Evolutionary conservation across 35 echinoderm and acorn worm species (phyloP), one percentile per base, ranked within the genome.

Genomic region (Strongylocentrotus purpuratus): DNA sequence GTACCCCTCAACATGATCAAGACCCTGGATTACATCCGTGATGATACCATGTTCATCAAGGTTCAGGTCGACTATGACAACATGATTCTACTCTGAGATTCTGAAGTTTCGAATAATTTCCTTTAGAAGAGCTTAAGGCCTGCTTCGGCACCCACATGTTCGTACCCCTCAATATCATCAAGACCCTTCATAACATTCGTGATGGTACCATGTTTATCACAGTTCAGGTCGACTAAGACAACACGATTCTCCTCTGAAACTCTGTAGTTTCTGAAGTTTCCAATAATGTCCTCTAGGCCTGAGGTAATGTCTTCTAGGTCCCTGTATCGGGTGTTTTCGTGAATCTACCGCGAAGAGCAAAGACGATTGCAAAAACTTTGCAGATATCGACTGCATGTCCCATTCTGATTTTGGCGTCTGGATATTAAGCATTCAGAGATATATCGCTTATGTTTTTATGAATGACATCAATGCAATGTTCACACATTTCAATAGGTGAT

Each of bases 171-270:
- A 97, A 97, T 88, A 95, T 95, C 25, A 71, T 99, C 87, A 99
- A 99, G 88, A 98, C 98, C 18, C 94, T 99, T 25, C 97, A 99
- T 61, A 98, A 99, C 90, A 97, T 99, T 32, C 95, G 98, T 2
- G 98, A 99, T 60, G 98, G 98, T n/a, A 98, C 97, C 20, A 99
- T 99, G 98, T 99, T 99, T 46, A 87, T 99, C 20, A 99, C 98
- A 41, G 98, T 99, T 17, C 98, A 99, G 47, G 97, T 99, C 5
- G 98, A 99, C 94, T 96, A 98, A 25, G 97, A 99, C 41, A 95
- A 99, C 60, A 99, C 97, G 97, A 98, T 98, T 59, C 92, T 98
- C 20, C 59, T 98, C 92, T 98, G 47, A 92, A 8, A 88, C n/a
- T n/a, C n/a, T n/a, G n/a, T n/a, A n/a, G n/a, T n/a, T n/a, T n/a